Evolutionary conservation across 2,797 vertebrate genomes (phyloP).

Genomic region (Peromyscus attwateri): DNA sequence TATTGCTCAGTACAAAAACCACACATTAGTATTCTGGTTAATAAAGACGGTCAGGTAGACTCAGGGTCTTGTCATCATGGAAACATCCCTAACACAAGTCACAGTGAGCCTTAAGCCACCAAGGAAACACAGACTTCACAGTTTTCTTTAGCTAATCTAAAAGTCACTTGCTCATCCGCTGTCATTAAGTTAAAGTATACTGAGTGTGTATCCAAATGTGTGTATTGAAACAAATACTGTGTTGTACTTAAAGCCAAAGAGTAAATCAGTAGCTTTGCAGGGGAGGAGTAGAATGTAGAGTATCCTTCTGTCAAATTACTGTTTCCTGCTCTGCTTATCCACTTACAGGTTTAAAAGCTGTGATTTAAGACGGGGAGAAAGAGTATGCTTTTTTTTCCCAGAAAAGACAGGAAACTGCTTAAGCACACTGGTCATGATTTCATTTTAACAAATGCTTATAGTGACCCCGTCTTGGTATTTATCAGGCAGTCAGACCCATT

Average conservation of each 20-base stretch:
- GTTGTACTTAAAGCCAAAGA: not conserved
- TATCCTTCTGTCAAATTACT: not conserved
- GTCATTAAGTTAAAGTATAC: not conserved
- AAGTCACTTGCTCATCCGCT: not conserved
- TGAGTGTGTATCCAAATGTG: not conserved
- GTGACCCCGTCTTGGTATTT: slow-evolving; percentile 57
- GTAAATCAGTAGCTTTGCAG: not conserved
- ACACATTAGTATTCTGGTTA: not conserved
- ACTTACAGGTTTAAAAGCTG: slow-evolving; percentile 13
- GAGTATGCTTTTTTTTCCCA: not conserved
- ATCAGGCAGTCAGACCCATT: slow-evolving; percentile 38
- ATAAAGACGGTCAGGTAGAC: not conserved
- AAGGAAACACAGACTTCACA: not conserved
- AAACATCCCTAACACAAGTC: not conserved
- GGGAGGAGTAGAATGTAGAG: not conserved
- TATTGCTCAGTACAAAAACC: not conserved
- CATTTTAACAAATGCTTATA: slow-evolving; percentile 29
- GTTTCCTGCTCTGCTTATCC: not conserved
- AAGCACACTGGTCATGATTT: slow-evolving; percentile 50
- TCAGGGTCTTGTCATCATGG: not conserved
- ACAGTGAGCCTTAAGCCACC: not conserved
- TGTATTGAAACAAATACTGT: not conserved
- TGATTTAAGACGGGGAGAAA: not conserved
- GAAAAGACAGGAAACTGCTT: slow-evolving; percentile 29
- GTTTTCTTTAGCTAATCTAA: not conserved